Evolutionary conservation across 2,888 invertebrate species (phyloP).

Genomic region (Magallana nippona): DNA sequence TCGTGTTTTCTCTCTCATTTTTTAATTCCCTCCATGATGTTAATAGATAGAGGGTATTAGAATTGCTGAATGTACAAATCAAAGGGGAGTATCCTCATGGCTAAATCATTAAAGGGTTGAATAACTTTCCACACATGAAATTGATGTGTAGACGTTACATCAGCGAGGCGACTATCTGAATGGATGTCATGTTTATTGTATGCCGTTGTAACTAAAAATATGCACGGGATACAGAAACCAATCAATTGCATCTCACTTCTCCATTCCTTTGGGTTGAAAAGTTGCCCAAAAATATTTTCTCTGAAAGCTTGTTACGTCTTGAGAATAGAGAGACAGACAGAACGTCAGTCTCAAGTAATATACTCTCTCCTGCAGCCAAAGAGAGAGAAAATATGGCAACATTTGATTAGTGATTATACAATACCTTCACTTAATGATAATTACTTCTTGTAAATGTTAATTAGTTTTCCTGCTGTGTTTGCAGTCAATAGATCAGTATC

Average conservation of each 20-base stretch:
- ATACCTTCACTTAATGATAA: conserved; percentile 24
- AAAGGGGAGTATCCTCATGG: background rate
- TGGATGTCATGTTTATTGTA: conserved; percentile 12
- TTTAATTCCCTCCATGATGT: background rate
- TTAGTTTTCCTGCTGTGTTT: conserved; percentile 33
- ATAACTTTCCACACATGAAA: conserved; percentile 1
- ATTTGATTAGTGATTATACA: conserved; percentile 18
- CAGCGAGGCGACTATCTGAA: conserved; percentile 17
- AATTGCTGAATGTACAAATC: conserved; percentile 2
- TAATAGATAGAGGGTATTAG: conserved; percentile 1
- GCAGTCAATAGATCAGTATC: background rate
- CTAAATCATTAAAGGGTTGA: background rate
- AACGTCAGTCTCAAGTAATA: background rate
- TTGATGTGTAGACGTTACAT: conserved; percentile 19
- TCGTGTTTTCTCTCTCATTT: background rate
- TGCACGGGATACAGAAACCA: conserved; percentile 5
- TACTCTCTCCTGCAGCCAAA: background rate
- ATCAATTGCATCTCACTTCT: background rate
- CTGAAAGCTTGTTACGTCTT: conserved; percentile 10
- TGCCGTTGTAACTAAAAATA: conserved; percentile 18
- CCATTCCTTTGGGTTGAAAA: background rate
- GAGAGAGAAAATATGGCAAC: background rate
- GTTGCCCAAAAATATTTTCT: conserved; percentile 15
- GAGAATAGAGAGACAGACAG: background rate
- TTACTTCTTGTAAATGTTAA: conserved; percentile 26